Evolutionary conservation across 2,113 vertebrate genomes (phyloP).

Genomic region (Nothocercus julius): DNA sequence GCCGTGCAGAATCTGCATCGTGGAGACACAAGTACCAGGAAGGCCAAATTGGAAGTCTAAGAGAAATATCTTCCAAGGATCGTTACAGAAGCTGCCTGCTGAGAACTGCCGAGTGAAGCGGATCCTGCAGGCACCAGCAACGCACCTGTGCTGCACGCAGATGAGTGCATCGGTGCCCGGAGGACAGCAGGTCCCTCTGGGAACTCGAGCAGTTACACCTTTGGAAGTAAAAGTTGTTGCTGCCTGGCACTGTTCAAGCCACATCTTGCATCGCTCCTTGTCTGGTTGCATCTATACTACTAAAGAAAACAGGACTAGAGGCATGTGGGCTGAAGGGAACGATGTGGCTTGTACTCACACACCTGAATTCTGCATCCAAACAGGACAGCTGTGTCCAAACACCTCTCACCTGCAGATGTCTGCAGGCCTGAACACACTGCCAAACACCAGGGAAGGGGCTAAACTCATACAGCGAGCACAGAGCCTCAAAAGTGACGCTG

Average conservation of each 20-base stretch:
- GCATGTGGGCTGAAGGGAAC: neutral
- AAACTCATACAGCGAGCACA: neutral
- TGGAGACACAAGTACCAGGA: neutral
- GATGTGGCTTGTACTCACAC: neutral
- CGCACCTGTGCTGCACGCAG: neutral
- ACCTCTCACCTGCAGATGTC: neutral
- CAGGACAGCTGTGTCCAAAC: neutral
- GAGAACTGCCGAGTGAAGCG: neutral
- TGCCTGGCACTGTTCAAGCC: neutral
- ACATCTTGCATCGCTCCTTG: rapidly evolving
- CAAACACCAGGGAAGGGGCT: neutral
- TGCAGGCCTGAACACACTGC: neutral
- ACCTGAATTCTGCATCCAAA: neutral
- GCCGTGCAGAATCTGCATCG: neutral
- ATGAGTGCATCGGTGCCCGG: neutral
- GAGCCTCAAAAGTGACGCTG: neutral
- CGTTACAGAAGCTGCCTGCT: neutral
- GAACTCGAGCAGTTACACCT: neutral
- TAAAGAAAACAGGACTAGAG: neutral
- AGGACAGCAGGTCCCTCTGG: rapidly evolving
- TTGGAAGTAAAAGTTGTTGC: neutral
- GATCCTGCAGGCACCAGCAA: neutral
- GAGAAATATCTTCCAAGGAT: neutral
- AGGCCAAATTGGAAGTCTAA: neutral
- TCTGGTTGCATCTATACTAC: neutral